Conservation (phyloP, 2,888 invertebrate genomes). For the Luperina nickerlii region DNA sequence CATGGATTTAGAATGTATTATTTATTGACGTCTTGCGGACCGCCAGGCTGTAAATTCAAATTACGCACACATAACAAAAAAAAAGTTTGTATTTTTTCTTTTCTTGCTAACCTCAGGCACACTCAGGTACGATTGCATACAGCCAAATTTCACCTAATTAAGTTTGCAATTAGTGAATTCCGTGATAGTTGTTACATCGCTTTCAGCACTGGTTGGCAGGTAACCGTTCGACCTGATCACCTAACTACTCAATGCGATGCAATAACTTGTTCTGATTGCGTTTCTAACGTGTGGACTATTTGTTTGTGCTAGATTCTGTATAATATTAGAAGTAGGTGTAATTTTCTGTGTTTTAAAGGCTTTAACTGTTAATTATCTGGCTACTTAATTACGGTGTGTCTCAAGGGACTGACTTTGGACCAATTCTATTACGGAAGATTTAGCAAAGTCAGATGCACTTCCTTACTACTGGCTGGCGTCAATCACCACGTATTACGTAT, state of each 20-base stretch:
- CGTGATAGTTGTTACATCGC: constrained; percentile 58
- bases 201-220: constrained; percentile 61
- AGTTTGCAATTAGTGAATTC: constrained; percentile 54
- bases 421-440: constrained; percentile 2
- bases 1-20: neutral
- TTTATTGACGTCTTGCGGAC: neutral
- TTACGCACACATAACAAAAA: neutral
- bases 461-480: neutral
- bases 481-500: neutral
- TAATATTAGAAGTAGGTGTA: constrained; percentile 7
- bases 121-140: constrained; percentile 36
- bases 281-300: constrained; percentile 40
- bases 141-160: constrained; percentile 66
- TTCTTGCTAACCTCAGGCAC: constrained; percentile 23
- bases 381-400: neutral
- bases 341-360: neutral
- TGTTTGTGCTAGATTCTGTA: constrained; percentile 33
- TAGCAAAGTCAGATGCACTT: neutral
- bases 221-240: constrained; percentile 59
- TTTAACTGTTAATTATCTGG: constrained; percentile 2
- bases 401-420: constrained; percentile 22
- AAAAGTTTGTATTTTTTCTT: constrained; percentile 8
- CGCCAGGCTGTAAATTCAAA: constrained; percentile 21
- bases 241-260: constrained; percentile 36
- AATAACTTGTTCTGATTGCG: constrained; percentile 60